Evolutionary conservation across 2,797 vertebrate genomes (phyloP), one percentile per base, ranked within the genome.

Genomic region (Enteromius radiatus): DNA sequence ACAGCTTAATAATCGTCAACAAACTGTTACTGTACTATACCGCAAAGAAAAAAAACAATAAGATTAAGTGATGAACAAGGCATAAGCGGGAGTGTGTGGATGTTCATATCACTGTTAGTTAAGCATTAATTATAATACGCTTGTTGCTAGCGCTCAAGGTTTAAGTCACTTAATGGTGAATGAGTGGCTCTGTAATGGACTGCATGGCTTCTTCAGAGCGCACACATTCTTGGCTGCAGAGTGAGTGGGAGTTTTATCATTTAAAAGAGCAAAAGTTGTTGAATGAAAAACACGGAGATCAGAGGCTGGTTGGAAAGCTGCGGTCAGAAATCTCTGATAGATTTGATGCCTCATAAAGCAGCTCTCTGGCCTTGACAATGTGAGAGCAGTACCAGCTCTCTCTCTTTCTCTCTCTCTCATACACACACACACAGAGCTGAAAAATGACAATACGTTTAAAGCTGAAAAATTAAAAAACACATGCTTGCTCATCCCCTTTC

Each of bases 281-380:
- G 63, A 64, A 73, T 76, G 85, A 80, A 84, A 67, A 81, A 71
- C 83, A 79, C 83, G 67, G 52, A 61, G 70, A 78, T 56, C 70
- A 76, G 69, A 76, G 71, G 41, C 45, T 76, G 45, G 26, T 70
- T 12, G 17, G 21, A 70, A 84, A 82, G 80, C 78, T 54, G 28
- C 12, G 36, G 73, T 54, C 74, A 75, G 38, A 45, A 76, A 76
- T 71, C 26, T 61, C 70, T 38, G 59, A 64, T 79, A 56, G 45
- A 75, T 56, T 56, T 7, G 26, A 86, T 54, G 45, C 65, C 21
- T 67, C 28, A 59, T 65, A 68, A 80, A 79, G 76, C 47, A 75
- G 36, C 33, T 59, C 70, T 78, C 23, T 43, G 47, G 41, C 81
- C 73, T 83, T 78, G 59, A 36, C 41, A n/a, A 64, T 75, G 67